Evolutionary conservation across 2,888 invertebrate species (phyloP).

Genomic region (Mythimna vitellina): DNA sequence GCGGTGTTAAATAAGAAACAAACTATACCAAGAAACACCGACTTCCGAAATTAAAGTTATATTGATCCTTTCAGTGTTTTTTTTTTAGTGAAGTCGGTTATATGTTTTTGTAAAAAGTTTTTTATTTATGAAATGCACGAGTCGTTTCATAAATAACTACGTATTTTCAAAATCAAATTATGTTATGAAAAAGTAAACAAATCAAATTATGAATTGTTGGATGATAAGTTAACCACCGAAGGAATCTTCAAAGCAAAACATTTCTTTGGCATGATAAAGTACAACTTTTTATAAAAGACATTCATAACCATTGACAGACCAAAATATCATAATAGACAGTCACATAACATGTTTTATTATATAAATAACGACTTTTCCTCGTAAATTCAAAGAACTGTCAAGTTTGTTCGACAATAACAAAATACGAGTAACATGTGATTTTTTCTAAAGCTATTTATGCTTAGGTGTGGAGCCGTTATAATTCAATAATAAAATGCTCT

Average conservation of each 20-base stretch:
- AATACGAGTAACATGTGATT: slow-evolving; percentile 9
- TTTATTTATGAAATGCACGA: too few relatives aligned
- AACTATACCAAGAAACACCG: too few relatives aligned
- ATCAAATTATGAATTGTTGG: neutral
- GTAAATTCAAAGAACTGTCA: slow-evolving; percentile 25
- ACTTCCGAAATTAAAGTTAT: too few relatives aligned
- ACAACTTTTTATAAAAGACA: slow-evolving; percentile 37
- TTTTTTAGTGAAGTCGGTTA: too few relatives aligned
- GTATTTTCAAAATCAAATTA: too few relatives aligned
- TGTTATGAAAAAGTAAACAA: too few relatives aligned
- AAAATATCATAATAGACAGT: slow-evolving; percentile 27
- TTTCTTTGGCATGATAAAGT: neutral
- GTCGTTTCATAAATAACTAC: too few relatives aligned
- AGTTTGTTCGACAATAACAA: neutral
- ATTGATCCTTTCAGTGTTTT: too few relatives aligned
- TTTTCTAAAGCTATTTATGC: neutral
- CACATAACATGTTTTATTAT: neutral
- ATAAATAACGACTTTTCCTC: slow-evolving; percentile 13
- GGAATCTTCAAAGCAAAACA: neutral
- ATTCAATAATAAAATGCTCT: too few relatives aligned
- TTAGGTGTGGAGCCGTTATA: neutral
- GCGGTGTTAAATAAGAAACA: too few relatives aligned
- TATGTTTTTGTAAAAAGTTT: too few relatives aligned
- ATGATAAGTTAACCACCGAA: neutral
- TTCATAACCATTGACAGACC: slow-evolving; percentile 26